These are phyloP conservation scores for Typhlichthys subterraneus DNA, from an alignment of 2,797 vertebrate species.

Conservation along the genomic window DNA sequence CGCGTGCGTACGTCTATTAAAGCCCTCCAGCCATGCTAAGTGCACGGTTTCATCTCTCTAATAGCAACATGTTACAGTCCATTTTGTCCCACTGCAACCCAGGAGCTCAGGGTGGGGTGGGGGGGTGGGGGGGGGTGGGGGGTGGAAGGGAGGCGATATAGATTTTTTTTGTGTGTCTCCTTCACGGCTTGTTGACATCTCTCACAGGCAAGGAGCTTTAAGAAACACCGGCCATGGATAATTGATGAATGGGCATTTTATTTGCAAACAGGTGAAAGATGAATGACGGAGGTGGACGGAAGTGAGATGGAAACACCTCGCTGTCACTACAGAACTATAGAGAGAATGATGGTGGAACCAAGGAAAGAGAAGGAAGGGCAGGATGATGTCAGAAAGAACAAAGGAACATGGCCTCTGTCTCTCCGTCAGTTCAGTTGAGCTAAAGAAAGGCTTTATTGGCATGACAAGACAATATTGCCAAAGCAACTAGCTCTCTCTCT, in stretches of 20 bases:
- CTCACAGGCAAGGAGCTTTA: slow-evolving; percentile 26
- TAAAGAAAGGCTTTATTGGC: background rate
- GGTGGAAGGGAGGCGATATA: no score
- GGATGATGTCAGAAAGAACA: slow-evolving; percentile 16
- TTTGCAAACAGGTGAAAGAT: slow-evolving; percentile 48
- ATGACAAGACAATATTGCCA: no score
- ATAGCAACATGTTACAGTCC: slow-evolving; percentile 60
- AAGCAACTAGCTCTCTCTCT: no score
- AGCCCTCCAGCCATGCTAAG: slow-evolving; percentile 64
- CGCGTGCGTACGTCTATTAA: slow-evolving; percentile 66
- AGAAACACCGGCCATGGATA: slow-evolving; percentile 39
- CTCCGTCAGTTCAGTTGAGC: no score
- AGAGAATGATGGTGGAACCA: slow-evolving; percentile 7
- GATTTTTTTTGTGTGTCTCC: slow-evolving; percentile 20
- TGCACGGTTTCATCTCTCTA: slow-evolving; percentile 70
- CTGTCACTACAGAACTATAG: slow-evolving; percentile 22
- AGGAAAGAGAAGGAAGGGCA: slow-evolving; percentile 17
- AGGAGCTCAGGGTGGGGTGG: no score
- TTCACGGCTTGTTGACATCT: slow-evolving; percentile 22
- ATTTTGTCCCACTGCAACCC: slow-evolving; percentile 52
- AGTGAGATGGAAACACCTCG: slow-evolving; percentile 20
- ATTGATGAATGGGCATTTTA: slow-evolving; percentile 59
- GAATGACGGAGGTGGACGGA: slow-evolving; percentile 20
- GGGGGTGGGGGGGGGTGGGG: no score
- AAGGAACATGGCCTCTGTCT: slow-evolving; percentile 9